Conservation (phyloP, 2,113 vertebrate genomes). For the Elachura formosa region DNA sequence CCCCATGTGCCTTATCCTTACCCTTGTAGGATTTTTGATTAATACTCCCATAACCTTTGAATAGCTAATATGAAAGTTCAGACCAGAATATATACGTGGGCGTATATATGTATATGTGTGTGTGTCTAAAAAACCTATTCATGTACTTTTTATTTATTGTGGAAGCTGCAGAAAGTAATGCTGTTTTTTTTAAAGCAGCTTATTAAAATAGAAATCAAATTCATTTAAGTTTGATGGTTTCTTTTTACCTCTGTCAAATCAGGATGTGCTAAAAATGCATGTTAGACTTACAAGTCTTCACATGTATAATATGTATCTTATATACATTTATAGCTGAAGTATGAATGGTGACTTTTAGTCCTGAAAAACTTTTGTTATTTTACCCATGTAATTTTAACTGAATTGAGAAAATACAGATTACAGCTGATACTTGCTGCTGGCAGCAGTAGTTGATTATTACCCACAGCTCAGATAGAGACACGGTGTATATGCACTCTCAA, state of each 20-base stretch:
- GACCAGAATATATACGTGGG: not conserved
- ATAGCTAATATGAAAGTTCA: not conserved
- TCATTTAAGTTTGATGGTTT: not conserved
- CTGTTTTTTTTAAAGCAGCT: not conserved
- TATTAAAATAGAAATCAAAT: not conserved
- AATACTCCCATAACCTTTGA: not conserved
- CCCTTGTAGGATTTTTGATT: not conserved
- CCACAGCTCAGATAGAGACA: not conserved
- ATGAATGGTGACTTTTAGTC: not conserved
- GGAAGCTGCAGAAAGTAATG: not conserved
- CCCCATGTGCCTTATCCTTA: not conserved
- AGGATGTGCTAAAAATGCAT: not conserved
- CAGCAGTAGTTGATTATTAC: not conserved
- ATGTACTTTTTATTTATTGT: not conserved
- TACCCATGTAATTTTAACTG: not conserved
- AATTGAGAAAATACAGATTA: not conserved
- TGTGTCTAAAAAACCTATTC: no score
- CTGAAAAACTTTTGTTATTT: not conserved
- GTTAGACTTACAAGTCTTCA: not conserved
- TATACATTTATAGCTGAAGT: not conserved
- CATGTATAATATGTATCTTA: not conserved
- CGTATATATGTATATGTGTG: fast-evolving
- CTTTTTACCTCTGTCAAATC: not conserved
- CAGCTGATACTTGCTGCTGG: not conserved
- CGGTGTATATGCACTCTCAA: not conserved